A percentile compares a stretch with the other conserved stretches of the same genome.
Conservation (phyloP, 2,113 vertebrate genomes). For the Crotalus viridis region DNA sequence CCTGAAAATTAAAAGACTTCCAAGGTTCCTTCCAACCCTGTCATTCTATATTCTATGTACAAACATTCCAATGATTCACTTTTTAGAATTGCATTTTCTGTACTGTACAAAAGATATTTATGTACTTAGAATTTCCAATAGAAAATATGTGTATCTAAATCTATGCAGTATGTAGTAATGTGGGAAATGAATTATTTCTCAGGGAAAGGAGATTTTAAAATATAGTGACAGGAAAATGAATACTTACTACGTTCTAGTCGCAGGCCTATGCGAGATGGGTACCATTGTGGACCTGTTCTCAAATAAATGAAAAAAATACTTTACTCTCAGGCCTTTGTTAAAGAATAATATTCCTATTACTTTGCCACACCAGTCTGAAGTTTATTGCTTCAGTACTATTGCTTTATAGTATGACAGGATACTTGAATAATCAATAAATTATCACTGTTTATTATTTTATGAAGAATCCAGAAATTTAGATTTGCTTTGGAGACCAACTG, state of each 20-base stretch:
- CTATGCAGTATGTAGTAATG: neutral
- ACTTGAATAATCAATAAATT: neutral
- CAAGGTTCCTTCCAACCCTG: neutral
- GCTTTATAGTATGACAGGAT: neutral
- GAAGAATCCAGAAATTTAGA: neutral
- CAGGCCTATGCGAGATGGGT: conserved; percentile 74
- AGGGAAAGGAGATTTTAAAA: neutral
- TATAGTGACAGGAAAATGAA: neutral
- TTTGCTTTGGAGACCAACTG: neutral
- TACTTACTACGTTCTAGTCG: conserved; percentile 74
- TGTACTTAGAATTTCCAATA: neutral
- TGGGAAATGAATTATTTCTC: neutral
- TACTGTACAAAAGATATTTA: neutral
- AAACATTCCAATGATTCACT: neutral
- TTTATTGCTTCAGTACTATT: neutral
- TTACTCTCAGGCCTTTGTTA: conserved; percentile 11
- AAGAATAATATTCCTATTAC: neutral
- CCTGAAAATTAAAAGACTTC: neutral
- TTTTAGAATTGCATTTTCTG: neutral
- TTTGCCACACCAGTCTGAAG: neutral
- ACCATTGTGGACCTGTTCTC: conserved; percentile 74
- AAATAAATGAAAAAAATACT: conserved; percentile 42
- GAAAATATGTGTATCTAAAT: neutral
- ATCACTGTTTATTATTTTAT: neutral
- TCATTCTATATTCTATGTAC: neutral